These are phyloP conservation scores for Xestia c-nigrum DNA, from an alignment of 2,888 invertebrate genomes.

Conservation along the genomic window DNA sequence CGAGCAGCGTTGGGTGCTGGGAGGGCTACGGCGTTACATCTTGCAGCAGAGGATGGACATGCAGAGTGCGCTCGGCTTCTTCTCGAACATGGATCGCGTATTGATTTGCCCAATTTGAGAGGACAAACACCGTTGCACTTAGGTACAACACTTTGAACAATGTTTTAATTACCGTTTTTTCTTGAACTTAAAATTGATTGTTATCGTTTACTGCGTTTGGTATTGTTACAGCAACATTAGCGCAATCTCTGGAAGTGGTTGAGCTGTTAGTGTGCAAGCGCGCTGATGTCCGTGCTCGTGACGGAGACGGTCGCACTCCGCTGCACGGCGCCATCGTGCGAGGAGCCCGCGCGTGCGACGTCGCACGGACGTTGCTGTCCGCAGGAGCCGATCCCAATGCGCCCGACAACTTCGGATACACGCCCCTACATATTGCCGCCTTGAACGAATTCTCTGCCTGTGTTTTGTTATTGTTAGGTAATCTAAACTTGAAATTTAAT, in stretches of 20 bases:
- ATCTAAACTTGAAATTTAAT: constrained; percentile 44
- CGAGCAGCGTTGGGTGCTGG: constrained; percentile 93
- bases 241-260: constrained; percentile 94
- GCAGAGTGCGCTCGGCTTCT: constrained; percentile 94
- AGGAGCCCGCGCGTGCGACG: constrained; percentile 93
- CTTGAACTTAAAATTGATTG: not conserved
- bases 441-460: constrained; percentile 95
- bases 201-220: constrained; percentile 3
- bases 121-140: constrained; percentile 96
- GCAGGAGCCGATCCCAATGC: constrained; percentile 94
- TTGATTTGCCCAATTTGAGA: constrained; percentile 94
- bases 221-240: constrained; percentile 92
- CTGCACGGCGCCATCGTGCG: constrained; percentile 95
- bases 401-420: constrained; percentile 95
- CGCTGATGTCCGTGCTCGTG: constrained; percentile 92
- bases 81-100: constrained; percentile 93
- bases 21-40: constrained; percentile 95
- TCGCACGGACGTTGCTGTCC: constrained; percentile 92
- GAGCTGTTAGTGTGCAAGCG: constrained; percentile 92
- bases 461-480: constrained; percentile 92
- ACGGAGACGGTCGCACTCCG: constrained; percentile 94
- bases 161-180: not conserved
- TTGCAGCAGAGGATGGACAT: constrained; percentile 97
- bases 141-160: constrained; percentile 72
- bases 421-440: constrained; percentile 95